Conservation (phyloP, 2,888 invertebrate genomes). For the Neria commutata region DNA sequence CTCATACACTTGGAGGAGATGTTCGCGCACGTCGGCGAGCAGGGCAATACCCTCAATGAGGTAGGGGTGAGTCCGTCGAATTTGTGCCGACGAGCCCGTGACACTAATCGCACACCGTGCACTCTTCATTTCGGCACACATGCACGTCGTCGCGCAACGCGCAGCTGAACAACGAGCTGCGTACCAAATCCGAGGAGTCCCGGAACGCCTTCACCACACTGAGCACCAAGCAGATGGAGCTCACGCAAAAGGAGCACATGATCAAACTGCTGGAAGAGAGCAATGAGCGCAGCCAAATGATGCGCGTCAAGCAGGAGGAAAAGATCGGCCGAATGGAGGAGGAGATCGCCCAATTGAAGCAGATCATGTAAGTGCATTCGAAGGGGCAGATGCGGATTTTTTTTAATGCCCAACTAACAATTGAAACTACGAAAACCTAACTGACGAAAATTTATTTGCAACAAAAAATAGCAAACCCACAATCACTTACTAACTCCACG, state of each 20-base stretch:
- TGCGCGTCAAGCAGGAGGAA: conserved; percentile 52
- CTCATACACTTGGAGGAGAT: conserved; percentile 44
- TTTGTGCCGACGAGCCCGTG: neutral
- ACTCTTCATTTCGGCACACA: neutral
- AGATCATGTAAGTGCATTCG: conserved; percentile 48
- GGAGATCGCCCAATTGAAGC: conserved; percentile 45
- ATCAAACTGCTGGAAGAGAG: conserved; percentile 54
- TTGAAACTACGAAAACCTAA: too few species aligned
- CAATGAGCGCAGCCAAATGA: conserved; percentile 40
- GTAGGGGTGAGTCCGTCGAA: conserved; percentile 25
- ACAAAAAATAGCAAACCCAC: too few species aligned
- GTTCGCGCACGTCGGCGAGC: conserved; percentile 43
- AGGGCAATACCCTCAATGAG: conserved; percentile 35
- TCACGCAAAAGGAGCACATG: conserved; percentile 48
- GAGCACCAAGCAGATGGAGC: conserved; percentile 46
- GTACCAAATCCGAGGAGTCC: conserved; percentile 48
- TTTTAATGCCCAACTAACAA: too few species aligned
- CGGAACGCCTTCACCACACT: conserved; percentile 46
- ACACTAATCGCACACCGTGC: neutral
- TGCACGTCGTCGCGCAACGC: conserved; percentile 3
- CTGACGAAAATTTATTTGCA: too few species aligned
- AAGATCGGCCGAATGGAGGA: conserved; percentile 47
- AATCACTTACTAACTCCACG: too few species aligned
- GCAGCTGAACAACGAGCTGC: conserved; percentile 50
- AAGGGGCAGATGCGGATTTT: neutral